Base-by-base conservation (phyloP, 2,797 vertebrate species). In the Spheniscus humboldti region DNA sequence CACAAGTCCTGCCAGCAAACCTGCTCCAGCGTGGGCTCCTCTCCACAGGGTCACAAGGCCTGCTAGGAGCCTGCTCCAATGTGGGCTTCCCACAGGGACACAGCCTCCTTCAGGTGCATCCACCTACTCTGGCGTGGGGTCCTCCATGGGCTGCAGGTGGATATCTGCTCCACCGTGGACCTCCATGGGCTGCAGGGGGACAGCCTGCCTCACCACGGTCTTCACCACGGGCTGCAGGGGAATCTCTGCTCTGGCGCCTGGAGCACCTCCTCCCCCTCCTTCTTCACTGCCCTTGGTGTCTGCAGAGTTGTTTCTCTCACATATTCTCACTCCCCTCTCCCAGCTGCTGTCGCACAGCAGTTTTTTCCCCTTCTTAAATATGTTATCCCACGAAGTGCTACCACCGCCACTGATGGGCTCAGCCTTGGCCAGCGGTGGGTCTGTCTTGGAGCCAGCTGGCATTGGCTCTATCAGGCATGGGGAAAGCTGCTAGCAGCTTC, bases 21-120 rank as follows among this genome's bases (percentile, higher is more conserved):
- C 60, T 39, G 37, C 37, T 35, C 23, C n/a, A 17, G n/a, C 1
- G 2, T 35, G n/a, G 3, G 5, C 20, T 67, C 16, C 9, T n/a
- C 53, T 30, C 27, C 62, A 20, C 3, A 5, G 18, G 9, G 10
- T 55, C 17, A 57, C 22, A 68, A 28, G 41, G 47, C 27, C 7
- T 45, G 22, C 7, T 28, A 67, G 31, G 12, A 57, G 10, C 57
- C 57, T 25, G 23, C n/a, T 20, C 37, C 27, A 30, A 18, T 3
- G 1, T 5, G 3, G 2, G 8, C 23, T 69, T 18, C 5, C 30
- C 45, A n/a, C 1, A 3, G 10, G 9, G 23, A 59, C n/a, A 47
- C 27, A 67, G 41, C 22, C 28, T 68, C 30, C 45, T 41, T n/a
- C 0, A 0, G 11, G 28, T 41, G 41, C 45, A 69, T 2, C 18